Conservation (phyloP, 1,140 invertebrate genomes). For the Hyles vespertilio region DNA sequence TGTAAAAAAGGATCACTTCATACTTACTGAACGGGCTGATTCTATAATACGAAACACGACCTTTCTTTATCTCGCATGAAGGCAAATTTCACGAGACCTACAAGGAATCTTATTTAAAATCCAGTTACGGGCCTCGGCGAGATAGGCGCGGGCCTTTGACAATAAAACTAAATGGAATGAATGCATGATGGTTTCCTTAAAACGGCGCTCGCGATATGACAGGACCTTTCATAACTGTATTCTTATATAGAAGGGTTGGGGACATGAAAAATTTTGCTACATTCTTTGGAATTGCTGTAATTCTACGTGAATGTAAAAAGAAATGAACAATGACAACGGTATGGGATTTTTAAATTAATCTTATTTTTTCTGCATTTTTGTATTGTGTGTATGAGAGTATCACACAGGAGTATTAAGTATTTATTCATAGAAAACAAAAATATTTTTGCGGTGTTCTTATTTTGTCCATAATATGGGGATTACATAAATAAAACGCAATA, state of each 20-base stretch:
- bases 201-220: conserved; percentile 59
- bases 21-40: conserved; percentile 48
- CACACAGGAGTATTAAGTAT: too few relatives aligned
- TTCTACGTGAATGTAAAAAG: too few relatives aligned
- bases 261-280: conserved; percentile 39
- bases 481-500: too few relatives aligned
- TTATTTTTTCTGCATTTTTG: too few relatives aligned
- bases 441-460: too few relatives aligned
- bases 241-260: conserved; percentile 51
- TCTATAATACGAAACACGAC: conserved; percentile 61
- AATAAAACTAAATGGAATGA: conserved; percentile 75
- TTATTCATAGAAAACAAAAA: too few relatives aligned
- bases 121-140: conserved; percentile 58
- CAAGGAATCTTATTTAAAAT: conserved; percentile 72
- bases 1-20: conserved; percentile 58
- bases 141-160: conserved; percentile 67
- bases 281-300: too few relatives aligned
- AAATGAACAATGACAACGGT: too few relatives aligned
- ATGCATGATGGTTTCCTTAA: conserved; percentile 63
- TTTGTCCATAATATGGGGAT: too few relatives aligned
- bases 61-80: conserved; percentile 66
- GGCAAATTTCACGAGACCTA: conserved; percentile 62
- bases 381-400: too few relatives aligned
- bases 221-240: conserved; percentile 38
- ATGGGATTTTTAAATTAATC: too few relatives aligned